Evolutionary conservation across 2,113 vertebrate species (phyloP).

Genomic region (Amphiprion percula): DNA sequence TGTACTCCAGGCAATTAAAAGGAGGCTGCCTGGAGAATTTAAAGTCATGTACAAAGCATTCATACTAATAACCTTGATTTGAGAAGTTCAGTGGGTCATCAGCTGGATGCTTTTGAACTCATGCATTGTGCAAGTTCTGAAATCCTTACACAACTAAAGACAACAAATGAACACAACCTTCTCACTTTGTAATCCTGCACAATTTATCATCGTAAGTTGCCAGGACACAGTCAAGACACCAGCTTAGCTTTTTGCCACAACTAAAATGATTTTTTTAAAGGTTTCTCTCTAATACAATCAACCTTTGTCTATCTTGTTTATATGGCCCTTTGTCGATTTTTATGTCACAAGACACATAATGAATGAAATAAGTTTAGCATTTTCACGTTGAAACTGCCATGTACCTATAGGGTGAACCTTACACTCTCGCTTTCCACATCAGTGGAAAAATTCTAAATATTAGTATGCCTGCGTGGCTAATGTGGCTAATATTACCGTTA

Average conservation of each 20-base stretch:
- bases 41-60: background rate
- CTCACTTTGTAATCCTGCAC: background rate
- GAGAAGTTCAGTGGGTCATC: background rate
- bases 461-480: too few species aligned
- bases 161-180: background rate
- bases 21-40: background rate
- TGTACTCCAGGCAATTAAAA: background rate
- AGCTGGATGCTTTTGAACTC: background rate
- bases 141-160: background rate
- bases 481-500: too few species aligned
- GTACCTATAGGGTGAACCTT: too few species aligned
- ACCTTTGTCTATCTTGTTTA: too few species aligned
- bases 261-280: too few species aligned
- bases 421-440: too few species aligned
- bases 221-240: background rate
- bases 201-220: background rate
- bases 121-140: background rate
- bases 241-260: background rate
- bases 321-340: too few species aligned
- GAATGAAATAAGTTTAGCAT: too few species aligned
- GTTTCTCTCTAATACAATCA: too few species aligned
- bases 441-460: too few species aligned
- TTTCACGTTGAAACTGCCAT: too few species aligned
- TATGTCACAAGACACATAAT: too few species aligned
- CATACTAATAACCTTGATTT: background rate